A percentile compares a stretch with the other conserved stretches of the same genome.
Evolutionary conservation across 2,113 vertebrate species (phyloP).

Genomic region (Peromyscus polionotus): DNA sequence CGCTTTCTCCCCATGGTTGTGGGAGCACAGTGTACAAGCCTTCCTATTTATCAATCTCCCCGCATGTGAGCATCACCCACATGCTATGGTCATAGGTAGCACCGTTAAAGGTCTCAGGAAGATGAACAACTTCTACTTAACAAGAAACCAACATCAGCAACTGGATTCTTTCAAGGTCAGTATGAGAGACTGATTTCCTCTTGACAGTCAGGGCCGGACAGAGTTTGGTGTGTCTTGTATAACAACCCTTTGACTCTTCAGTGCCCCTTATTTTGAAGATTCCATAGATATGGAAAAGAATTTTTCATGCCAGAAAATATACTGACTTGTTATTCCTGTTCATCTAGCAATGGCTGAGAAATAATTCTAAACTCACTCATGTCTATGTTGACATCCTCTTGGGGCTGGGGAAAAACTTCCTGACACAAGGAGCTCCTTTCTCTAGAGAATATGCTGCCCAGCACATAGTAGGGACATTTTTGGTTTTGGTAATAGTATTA

Average conservation of each 20-base stretch:
- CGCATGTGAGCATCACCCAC: too few relatives aligned
- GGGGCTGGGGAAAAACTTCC: not conserved
- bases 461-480: not conserved
- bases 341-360: not conserved
- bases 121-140: not conserved
- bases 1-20: not conserved
- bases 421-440: not conserved
- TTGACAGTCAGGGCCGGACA: not conserved
- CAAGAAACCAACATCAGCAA: not conserved
- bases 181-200: not conserved
- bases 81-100: not conserved
- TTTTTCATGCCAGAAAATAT: constrained; percentile 2
- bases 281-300: not conserved
- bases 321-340: not conserved
- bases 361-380: not conserved
- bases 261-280: constrained; percentile 18
- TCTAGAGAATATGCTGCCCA: not conserved
- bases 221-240: not conserved
- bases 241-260: not conserved
- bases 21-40: not conserved
- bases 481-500: not conserved
- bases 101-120: not conserved
- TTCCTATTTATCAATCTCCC: not conserved
- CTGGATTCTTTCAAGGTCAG: not conserved
- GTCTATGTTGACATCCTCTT: not conserved